Base-by-base conservation (phyloP, 2,797 vertebrate species). In the Poecilia wingei region DNA sequence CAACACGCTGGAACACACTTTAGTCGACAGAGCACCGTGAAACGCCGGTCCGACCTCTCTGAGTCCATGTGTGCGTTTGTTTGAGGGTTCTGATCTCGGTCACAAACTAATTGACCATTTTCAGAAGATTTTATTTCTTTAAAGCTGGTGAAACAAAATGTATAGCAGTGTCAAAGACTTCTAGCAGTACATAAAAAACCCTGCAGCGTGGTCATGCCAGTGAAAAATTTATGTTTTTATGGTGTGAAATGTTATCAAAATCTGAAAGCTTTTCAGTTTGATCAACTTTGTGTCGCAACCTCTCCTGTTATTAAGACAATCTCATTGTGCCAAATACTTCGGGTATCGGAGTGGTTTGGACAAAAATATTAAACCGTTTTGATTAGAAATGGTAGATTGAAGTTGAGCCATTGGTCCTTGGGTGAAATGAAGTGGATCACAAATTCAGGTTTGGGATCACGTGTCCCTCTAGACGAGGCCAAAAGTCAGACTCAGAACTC, bases 21-120 rank as follows among this genome's bases (percentile, higher is more conserved):
- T 78, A 81, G 78, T 88, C 77, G 78, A 83, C 76, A 73, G 83
- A 84, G 77, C 33, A 1, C 82, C 78, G 84, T 80, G 75, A 84
- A 84, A 89, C 82, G 75, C 91, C 80, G 80, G 86, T 59, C 76
- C 14, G 69, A 86, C 87, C 80, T 82, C 78, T 79, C 71, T 84
- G 83, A 83, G 36, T 87, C 83, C 79, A 57, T 36, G 8, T 82
- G 72, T 46, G 8, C 75, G 72, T 80, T 39, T 83, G 41, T 68
- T 39, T 80, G 16, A 59, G 18, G 69, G 45, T 53, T 80, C 51
- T 78, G 36, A 18, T 75, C 13, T 69, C 9, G 22, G 45, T 25
- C 20, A 74, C 71, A 73, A 84, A 74, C 10, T 31, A 51, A 49
- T 5, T 22, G 64, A 72, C 57, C 0, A 0, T 74, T 82, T 79